Percentiles rank a stretch among this genome's conserved stretches.
Evolutionary conservation across 2,888 invertebrate species (phyloP).

Genomic region (Drosophila glabriapex): DNA sequence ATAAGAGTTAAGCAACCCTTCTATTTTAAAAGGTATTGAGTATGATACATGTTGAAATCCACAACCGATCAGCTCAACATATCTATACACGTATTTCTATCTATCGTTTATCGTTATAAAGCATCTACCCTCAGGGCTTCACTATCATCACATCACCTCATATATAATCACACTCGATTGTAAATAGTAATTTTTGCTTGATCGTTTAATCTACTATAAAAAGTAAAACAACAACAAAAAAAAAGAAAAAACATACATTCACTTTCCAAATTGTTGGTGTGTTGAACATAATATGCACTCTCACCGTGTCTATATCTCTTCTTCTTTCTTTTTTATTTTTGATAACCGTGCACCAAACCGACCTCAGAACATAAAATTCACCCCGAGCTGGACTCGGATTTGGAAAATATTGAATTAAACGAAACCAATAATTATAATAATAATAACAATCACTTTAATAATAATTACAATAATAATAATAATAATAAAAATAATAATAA

Average conservation of each 20-base stretch:
- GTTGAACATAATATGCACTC: slow-evolving; percentile 70
- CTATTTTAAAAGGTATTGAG: slow-evolving; percentile 2
- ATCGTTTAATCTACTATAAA: slow-evolving; percentile 44
- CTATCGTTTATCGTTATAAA: background rate
- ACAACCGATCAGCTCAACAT: slow-evolving; percentile 12
- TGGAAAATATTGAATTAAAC: slow-evolving; percentile 84
- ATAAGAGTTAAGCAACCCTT: slow-evolving; percentile 9
- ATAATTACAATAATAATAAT: slow-evolving; percentile 5
- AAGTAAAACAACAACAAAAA: too few species aligned
- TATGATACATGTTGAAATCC: slow-evolving; percentile 36
- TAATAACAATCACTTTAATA: slow-evolving; percentile 32
- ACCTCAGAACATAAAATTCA: slow-evolving; percentile 82
- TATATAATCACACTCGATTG: slow-evolving; percentile 36
- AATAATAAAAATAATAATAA: slow-evolving; percentile 27
- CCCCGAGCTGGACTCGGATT: slow-evolving; percentile 85
- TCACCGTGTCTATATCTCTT: slow-evolving; percentile 80
- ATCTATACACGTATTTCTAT: background rate
- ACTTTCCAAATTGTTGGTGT: slow-evolving; percentile 61
- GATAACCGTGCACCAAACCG: slow-evolving; percentile 78
- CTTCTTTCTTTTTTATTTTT: slow-evolving; percentile 80
- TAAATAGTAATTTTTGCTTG: slow-evolving; percentile 64
- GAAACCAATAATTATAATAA: slow-evolving; percentile 71
- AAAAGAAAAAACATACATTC: slow-evolving; percentile 5
- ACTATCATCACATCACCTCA: slow-evolving; percentile 10
- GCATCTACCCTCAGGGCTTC: background rate